A percentile compares a stretch with the other conserved stretches of the same genome.
These are phyloP conservation scores for Danio jaintianensis DNA, from an alignment of 2,797 vertebrate species.

Conservation along the genomic window DNA sequence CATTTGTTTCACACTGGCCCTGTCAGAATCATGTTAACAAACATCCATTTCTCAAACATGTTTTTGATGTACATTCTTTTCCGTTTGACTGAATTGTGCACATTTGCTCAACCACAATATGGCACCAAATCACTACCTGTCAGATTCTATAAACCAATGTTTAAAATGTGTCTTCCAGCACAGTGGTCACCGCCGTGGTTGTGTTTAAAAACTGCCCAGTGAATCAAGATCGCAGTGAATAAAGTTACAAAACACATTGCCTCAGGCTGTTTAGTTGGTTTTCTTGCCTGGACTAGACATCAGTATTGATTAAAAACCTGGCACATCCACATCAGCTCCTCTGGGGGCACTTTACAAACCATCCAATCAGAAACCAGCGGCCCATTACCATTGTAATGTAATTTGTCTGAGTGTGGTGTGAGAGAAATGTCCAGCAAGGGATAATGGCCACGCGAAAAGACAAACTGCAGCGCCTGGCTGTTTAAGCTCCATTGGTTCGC, in stretches of 20 bases:
- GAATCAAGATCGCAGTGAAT: constrained; percentile 2
- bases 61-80: not conserved
- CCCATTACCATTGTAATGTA: constrained; percentile 69
- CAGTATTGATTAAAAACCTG: constrained; percentile 39
- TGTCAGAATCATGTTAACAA: not conserved
- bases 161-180: not conserved
- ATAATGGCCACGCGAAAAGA: constrained; percentile 70
- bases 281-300: constrained; percentile 14
- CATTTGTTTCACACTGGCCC: not conserved
- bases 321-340: constrained; percentile 29
- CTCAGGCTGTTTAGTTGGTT: not conserved
- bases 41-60: not conserved
- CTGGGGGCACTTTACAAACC: constrained; percentile 30
- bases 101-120: not conserved
- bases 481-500: constrained; percentile 67
- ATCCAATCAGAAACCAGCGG: constrained; percentile 52
- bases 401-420: constrained; percentile 61
- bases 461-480: constrained; percentile 70
- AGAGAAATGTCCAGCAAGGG: constrained; percentile 65
- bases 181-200: not conserved
- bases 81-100: not conserved
- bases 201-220: constrained; percentile 2
- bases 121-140: constrained; percentile 11
- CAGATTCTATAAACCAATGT: not conserved
- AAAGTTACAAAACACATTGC: constrained; percentile 10